Conservation (phyloP, 2,888 invertebrate genomes). For the Tanypteryx hageni region DNA sequence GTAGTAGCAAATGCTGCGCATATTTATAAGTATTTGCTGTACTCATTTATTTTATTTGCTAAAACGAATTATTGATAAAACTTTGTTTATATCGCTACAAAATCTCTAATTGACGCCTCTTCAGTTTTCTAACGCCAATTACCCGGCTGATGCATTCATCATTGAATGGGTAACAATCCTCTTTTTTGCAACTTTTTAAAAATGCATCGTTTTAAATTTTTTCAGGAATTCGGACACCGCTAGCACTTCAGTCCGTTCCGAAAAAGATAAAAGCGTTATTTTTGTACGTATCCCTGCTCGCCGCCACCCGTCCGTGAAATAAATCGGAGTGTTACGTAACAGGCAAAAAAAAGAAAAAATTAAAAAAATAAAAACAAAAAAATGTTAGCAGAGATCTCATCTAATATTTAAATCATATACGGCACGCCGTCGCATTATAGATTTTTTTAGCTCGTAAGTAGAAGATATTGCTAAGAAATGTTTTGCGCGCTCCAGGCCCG, state of each 20-base stretch:
- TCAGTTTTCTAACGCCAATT: too few relatives aligned
- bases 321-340: background rate
- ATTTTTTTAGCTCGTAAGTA: background rate
- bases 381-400: background rate
- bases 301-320: background rate
- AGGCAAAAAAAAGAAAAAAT: background rate
- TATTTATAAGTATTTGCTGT: too few relatives aligned
- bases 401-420: background rate
- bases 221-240: background rate
- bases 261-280: background rate
- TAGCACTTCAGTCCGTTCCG: background rate
- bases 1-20: too few relatives aligned
- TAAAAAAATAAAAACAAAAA: background rate
- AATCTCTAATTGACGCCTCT: too few relatives aligned
- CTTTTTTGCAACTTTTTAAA: too few relatives aligned
- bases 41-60: too few relatives aligned
- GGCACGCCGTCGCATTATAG: background rate
- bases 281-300: background rate
- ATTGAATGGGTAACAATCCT: too few relatives aligned
- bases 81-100: too few relatives aligned
- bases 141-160: too few relatives aligned
- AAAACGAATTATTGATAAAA: too few relatives aligned
- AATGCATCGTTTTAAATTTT: background rate
- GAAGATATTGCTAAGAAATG: conserved; percentile 11
- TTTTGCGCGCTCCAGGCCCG: background rate